phyloP scores from a whole-genome alignment of 2,113 vertebrate genomes.

The Chionis minor region DNA sequence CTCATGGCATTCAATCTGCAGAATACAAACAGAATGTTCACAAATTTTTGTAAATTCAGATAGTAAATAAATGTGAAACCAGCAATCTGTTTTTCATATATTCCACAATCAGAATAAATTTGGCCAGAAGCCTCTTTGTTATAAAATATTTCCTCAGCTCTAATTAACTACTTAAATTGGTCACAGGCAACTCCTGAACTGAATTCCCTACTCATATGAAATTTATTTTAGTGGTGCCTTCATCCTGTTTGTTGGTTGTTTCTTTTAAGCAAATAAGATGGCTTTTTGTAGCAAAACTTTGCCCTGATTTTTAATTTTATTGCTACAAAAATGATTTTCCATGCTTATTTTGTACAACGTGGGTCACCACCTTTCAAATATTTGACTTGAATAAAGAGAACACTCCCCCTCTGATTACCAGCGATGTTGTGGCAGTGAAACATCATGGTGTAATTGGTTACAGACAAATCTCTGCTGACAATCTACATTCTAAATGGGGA shows the following conservation, averaged over 20 bases:
- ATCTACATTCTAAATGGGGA: not conserved
- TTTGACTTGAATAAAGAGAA: not conserved
- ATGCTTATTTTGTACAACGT: not conserved
- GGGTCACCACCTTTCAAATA: slow-evolving; percentile 38
- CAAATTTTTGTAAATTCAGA: not conserved
- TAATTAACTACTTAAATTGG: slow-evolving; percentile 15
- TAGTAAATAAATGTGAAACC: not conserved
- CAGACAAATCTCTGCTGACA: not conserved
- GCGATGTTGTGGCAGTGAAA: not conserved
- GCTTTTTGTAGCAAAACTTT: slow-evolving; percentile 10
- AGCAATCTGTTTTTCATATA: not conserved
- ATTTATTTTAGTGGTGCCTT: not conserved
- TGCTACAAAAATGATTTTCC: slow-evolving; percentile 16
- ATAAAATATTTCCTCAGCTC: slow-evolving; percentile 57
- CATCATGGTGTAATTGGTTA: not conserved
- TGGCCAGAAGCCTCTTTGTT: not conserved
- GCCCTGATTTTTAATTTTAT: not conserved
- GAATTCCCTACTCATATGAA: not conserved
- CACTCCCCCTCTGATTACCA: not conserved
- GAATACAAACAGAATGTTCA: not conserved
- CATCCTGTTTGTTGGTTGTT: slow-evolving; percentile 34
- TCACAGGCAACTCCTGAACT: slow-evolving; percentile 16
- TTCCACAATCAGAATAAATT: not conserved
- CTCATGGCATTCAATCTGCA: not conserved
- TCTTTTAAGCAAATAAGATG: slow-evolving; percentile 15